Base-by-base conservation (phyloP, 2,888 invertebrate genomes). In the Theretra japonica region DNA sequence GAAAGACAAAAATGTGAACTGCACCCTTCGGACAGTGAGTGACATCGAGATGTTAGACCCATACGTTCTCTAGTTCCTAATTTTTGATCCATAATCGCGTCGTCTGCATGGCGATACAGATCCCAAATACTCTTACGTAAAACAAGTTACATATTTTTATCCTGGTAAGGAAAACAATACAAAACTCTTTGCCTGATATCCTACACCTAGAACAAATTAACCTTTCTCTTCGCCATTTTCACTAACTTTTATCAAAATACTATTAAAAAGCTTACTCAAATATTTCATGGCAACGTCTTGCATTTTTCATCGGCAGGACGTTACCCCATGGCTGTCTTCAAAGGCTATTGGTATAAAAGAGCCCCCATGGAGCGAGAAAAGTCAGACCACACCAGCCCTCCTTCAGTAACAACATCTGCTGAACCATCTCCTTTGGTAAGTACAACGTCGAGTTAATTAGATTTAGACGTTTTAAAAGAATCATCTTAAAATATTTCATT, bases 381-480 rank as follows among this genome's bases (percentile, higher is more conserved):
- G 80, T 59, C 89, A 93, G 91, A 93, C 91, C 90, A 89, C 88
- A 88, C 80, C 85, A 83, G 75, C 79, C 82, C 80, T 84, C 80
- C 83, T 80, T 65, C 75, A 76, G 71, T 77, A 79, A 77, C 80
- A 82, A 76, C 75, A 78, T 65, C 75, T 74, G 72, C 8, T 53
- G 19, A n/a, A 69, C 70, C 60, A 59, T 8, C 48, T 72, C 69
- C 8, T 75, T 75, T 79, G 76, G 78, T 78, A 74, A 79, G 78
- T 73, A n/a, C 50, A 25, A 2, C 28, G 25, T 25, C 19, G 2
- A 7, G 56, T 23, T 65, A 6, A 15, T 41, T 23, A 28, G 15
- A 58, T 23, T 15, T 21, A 25, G 25, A 17, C 8, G 25, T 58
- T 58, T 25, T 15, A 15, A 41, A 41, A 41, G 41, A 41, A 41